Base-by-base conservation (phyloP, 2,888 invertebrate genomes). In the Norana najaformis region DNA sequence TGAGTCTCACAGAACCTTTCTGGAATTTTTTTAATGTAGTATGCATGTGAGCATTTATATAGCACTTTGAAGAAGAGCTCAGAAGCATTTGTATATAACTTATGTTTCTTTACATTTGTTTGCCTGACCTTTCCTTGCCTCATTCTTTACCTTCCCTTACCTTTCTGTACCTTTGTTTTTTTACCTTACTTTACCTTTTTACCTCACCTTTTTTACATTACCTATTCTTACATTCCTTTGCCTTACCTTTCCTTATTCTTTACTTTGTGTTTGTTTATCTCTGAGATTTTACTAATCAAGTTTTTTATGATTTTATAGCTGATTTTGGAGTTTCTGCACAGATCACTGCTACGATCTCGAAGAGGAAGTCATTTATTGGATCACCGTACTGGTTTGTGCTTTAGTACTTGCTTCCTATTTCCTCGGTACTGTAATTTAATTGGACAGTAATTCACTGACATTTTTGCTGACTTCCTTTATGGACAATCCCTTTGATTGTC, bases 241-340 rank as follows among this genome's bases (percentile, higher is more conserved):
- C 2, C 30, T 69, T 69, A n/a, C n/a, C 30, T 69, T 69, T 69
- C 69, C 23, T 41, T 18, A 41, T 5, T 41, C 1, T 41, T 11
- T 23, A 83, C 85, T 36, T 85, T 1, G 16, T 85, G 20, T 20
- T 8, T 6, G 36, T 35, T 35, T 85, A n/a, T 69, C 30, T n/a
- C n/a, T 53, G 35, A 35, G 35, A 36, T 36, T 85, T 85, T 37
- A n/a, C 85, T 85, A 36, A 85, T 85, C 35, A n/a, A 69, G 30
- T 69, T 30, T 69, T n/a, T n/a, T 41, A 18, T 88, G 6, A 39
- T 35, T 89, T 88, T 93, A 91, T 93, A 94, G 99, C 99, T 2
- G 99, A 99, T 95, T 99, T 99, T 95, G 99, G 99, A 11, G 99
- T 99, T 3, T 99, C 99, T 0, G 99, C 99, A 30, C 99, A 99